Evolutionary conservation across 2,797 vertebrate genomes (phyloP).

Genomic region (Gouania willdenowi): DNA sequence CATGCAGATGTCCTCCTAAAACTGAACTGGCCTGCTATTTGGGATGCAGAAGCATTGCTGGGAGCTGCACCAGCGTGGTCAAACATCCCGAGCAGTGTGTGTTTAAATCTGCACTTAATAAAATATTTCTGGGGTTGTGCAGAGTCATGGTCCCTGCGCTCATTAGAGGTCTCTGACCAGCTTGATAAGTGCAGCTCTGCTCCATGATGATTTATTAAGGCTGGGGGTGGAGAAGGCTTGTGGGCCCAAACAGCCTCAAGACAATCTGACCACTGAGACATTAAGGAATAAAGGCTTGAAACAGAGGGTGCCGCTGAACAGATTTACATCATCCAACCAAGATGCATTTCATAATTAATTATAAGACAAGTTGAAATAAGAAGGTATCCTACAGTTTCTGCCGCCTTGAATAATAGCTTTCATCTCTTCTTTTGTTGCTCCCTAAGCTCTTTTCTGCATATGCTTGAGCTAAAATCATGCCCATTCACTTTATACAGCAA

Average conservation of each 20-base stretch:
- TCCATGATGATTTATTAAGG: constrained; percentile 80
- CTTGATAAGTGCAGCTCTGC: constrained; percentile 71
- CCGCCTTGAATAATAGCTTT: too few relatives aligned
- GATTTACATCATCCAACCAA: constrained; percentile 77
- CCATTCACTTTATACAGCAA: constrained; percentile 69
- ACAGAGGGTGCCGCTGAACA: constrained; percentile 66
- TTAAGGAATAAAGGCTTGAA: constrained; percentile 74
- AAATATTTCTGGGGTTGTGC: constrained; percentile 74
- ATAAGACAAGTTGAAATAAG: constrained; percentile 78
- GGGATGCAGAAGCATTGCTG: constrained; percentile 57
- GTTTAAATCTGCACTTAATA: constrained; percentile 76
- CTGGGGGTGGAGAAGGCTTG: constrained; percentile 50
- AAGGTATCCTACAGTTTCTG: constrained; percentile 65
- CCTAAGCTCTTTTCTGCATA: constrained; percentile 39
- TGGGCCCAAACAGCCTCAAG: constrained; percentile 73
- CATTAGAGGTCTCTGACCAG: constrained; percentile 74
- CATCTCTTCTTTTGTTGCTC: constrained; percentile 14
- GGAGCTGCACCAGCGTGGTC: constrained; percentile 41
- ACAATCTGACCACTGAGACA: constrained; percentile 73
- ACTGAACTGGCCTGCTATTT: constrained; percentile 33
- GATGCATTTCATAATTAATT: constrained; percentile 79
- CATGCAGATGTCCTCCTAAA: constrained; percentile 16
- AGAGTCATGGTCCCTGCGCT: constrained; percentile 60
- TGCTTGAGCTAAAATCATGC: constrained; percentile 72
- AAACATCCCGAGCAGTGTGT: constrained; percentile 59